phyloP scores from a whole-genome alignment of 2,113 vertebrate genomes.

The Porphyrio hochstetteri region DNA sequence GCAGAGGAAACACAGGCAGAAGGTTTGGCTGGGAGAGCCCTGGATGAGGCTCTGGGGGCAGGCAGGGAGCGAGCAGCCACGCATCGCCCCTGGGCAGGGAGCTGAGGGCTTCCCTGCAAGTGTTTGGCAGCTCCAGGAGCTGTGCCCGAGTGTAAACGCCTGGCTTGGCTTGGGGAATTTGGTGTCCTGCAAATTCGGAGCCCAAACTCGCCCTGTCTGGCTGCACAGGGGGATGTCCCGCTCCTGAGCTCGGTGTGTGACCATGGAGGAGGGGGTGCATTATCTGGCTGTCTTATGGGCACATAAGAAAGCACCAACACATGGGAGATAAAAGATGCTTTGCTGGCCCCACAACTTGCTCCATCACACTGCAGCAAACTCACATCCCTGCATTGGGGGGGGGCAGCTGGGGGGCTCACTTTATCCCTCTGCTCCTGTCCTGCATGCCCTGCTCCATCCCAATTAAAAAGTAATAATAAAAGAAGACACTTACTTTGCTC shows the following conservation, averaged over 20 bases:
- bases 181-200: not conserved
- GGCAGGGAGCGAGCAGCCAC: not conserved
- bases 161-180: not conserved
- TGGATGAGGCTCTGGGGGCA: not conserved
- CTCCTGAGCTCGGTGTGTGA: not conserved
- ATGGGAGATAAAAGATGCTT: not conserved
- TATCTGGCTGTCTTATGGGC: not conserved
- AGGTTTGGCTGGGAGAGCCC: not conserved
- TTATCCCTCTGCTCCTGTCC: not conserved
- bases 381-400: accelerated
- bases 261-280: not conserved
- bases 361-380: accelerated
- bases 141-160: accelerated
- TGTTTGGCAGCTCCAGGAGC: not conserved
- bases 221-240: accelerated
- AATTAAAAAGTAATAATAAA: not conserved
- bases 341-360: not conserved
- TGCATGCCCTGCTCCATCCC: not conserved
- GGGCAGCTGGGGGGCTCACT: accelerated
- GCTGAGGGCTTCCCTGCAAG: not conserved
- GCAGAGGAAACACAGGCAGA: not conserved
- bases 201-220: not conserved
- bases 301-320: not conserved
- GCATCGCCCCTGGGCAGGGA: not conserved
- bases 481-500: conserved; percentile 33